phyloP scores from a whole-genome alignment of 2,888 invertebrate genomes.

The Elmis aenea region DNA sequence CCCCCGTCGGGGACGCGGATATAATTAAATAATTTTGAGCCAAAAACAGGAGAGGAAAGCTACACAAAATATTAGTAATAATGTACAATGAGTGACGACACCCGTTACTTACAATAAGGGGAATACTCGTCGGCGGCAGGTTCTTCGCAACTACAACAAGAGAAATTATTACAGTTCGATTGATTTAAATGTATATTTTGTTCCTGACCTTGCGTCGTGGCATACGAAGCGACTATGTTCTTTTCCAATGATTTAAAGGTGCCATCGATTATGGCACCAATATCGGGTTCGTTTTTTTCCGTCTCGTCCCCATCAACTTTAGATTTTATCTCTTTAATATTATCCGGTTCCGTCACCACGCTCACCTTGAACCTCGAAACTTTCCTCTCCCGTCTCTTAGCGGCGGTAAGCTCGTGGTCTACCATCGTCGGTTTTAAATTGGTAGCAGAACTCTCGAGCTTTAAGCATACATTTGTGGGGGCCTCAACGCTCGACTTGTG shows the following conservation, averaged over 20 bases:
- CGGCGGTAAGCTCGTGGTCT: conserved; percentile 6
- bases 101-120: too few species aligned
- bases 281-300: conserved; percentile 28
- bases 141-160: conserved; percentile 5
- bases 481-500: too few species aligned
- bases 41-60: conserved; percentile 13
- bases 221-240: too few species aligned
- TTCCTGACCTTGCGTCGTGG: too few species aligned
- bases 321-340: conserved; percentile 33
- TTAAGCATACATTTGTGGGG: background rate
- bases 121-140: too few species aligned
- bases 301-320: conserved; percentile 8
- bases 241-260: conserved; percentile 40
- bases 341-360: conserved; percentile 48
- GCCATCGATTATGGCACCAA: conserved; percentile 39
- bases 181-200: too few species aligned
- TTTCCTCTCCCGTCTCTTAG: conserved; percentile 35
- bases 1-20: too few species aligned
- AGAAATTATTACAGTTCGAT: too few species aligned
- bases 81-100: too few species aligned
- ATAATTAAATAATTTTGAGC: too few species aligned
- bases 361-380: conserved; percentile 52
- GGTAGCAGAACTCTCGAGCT: too few species aligned
- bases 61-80: conserved; percentile 10
- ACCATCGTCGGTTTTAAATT: too few species aligned